These are phyloP conservation scores for Torymus texanus DNA, from an alignment of 2,888 invertebrate species.

Conservation along the genomic window DNA sequence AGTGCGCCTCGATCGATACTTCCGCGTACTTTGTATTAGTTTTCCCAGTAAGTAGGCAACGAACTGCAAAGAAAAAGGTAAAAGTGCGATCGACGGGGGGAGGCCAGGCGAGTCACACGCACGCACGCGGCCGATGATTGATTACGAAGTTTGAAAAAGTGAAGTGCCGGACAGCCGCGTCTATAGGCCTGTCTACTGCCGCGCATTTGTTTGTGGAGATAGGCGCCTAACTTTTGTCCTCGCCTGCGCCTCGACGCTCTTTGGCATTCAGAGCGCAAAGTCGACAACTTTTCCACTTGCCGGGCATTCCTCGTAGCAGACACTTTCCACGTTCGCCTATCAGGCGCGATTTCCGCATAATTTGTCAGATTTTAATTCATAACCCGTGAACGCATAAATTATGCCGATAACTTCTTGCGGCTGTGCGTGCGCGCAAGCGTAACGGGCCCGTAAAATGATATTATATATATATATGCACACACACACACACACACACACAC, in stretches of 20 bases:
- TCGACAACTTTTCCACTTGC: neutral
- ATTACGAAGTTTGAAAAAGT: too few species aligned
- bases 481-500: too few species aligned
- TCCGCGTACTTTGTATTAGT: conserved; percentile 4
- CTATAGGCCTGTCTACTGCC: too few species aligned
- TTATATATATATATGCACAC: too few species aligned
- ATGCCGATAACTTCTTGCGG: neutral
- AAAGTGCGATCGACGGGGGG: too few species aligned
- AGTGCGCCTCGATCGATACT: conserved; percentile 4
- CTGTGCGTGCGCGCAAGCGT: too few species aligned
- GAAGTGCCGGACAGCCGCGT: too few species aligned
- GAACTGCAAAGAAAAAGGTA: conserved; percentile 1
- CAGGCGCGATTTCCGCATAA: neutral
- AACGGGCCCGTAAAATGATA: too few species aligned
- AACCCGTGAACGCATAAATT: conserved; percentile 19
- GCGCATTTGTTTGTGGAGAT: neutral
- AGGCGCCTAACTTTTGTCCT: conserved; percentile 21
- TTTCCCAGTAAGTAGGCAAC: neutral
- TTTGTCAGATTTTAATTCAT: conserved; percentile 37
- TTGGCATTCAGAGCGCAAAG: conserved; percentile 26
- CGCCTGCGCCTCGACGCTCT: neutral
- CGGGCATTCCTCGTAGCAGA: conserved; percentile 1
- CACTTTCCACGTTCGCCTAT: neutral
- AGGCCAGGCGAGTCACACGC: too few species aligned
- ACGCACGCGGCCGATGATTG: too few species aligned